Evolutionary conservation across 2,888 invertebrate genomes (phyloP).

Genomic region (Drosophila differens): DNA sequence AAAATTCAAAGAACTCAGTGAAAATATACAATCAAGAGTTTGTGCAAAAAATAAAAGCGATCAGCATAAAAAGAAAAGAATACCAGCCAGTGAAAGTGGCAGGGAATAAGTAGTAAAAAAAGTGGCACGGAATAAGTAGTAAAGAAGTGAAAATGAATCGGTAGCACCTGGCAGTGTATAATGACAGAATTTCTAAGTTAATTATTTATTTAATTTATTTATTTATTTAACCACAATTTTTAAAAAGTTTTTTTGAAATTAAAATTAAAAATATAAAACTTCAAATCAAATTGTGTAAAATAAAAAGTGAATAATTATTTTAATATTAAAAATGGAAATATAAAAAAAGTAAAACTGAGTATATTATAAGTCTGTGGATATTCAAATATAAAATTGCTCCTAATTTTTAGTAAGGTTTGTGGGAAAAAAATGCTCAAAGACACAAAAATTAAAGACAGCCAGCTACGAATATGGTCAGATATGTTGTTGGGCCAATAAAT

Average conservation of each 20-base stretch:
- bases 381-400: neutral
- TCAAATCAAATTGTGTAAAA: neutral
- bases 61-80: neutral
- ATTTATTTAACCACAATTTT: too few species aligned
- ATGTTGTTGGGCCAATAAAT: conserved; percentile 34
- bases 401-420: neutral
- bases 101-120: neutral
- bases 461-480: conserved; percentile 15
- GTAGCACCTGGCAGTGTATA: neutral
- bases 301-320: neutral
- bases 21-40: neutral
- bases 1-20: neutral
- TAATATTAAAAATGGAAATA: neutral
- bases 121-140: neutral
- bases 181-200: neutral
- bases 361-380: neutral
- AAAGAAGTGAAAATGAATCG: conserved; percentile 4
- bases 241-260: neutral
- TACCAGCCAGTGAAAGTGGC: conserved; percentile 23
- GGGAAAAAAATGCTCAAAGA: neutral
- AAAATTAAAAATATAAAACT: neutral
- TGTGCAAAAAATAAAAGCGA: neutral
- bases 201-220: neutral
- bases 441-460: neutral
- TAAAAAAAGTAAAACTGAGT: neutral